These are phyloP conservation scores for Hypena proboscidalis DNA, from an alignment of 2,888 invertebrate species.

Conservation along the genomic window DNA sequence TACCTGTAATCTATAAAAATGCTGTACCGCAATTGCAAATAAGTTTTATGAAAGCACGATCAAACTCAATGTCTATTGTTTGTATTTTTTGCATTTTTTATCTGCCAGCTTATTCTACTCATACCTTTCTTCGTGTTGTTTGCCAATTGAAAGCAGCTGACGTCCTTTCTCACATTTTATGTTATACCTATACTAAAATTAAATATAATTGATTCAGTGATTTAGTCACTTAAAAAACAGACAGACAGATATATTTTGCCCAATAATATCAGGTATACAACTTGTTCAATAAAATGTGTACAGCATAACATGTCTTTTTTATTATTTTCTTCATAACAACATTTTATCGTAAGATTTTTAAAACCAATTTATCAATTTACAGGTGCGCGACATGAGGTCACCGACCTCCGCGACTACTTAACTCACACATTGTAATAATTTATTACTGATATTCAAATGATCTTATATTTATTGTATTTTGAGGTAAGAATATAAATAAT, in stretches of 20 bases:
- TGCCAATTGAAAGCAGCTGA: too few species aligned
- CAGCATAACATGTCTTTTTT: too few species aligned
- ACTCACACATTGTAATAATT: conserved; percentile 22
- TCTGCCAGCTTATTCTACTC: too few species aligned
- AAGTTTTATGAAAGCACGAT: conserved; percentile 19
- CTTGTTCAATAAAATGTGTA: too few species aligned
- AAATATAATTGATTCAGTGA: too few species aligned
- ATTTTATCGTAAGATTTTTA: conserved; percentile 5
- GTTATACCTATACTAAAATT: too few species aligned
- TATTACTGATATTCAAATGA: conserved; percentile 19
- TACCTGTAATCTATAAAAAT: conserved; percentile 44
- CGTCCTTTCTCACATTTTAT: too few species aligned
- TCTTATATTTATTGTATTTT: conserved; percentile 36
- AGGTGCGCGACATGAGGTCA: conserved; percentile 12
- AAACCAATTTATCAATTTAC: conserved; percentile 12
- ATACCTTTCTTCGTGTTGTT: too few species aligned
- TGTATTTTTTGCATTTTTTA: background rate
- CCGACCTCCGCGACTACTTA: conserved; percentile 21
- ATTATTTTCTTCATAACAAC: too few species aligned
- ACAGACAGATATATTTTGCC: too few species aligned
- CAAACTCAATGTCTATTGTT: conserved; percentile 22
- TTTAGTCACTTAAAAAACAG: too few species aligned
- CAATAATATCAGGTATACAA: too few species aligned
- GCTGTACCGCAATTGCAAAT: conserved; percentile 28
- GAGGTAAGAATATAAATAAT: conserved; percentile 35